Evolutionary conservation across 2,797 vertebrate species (phyloP).

Genomic region (Pantherophis vulpinus): DNA sequence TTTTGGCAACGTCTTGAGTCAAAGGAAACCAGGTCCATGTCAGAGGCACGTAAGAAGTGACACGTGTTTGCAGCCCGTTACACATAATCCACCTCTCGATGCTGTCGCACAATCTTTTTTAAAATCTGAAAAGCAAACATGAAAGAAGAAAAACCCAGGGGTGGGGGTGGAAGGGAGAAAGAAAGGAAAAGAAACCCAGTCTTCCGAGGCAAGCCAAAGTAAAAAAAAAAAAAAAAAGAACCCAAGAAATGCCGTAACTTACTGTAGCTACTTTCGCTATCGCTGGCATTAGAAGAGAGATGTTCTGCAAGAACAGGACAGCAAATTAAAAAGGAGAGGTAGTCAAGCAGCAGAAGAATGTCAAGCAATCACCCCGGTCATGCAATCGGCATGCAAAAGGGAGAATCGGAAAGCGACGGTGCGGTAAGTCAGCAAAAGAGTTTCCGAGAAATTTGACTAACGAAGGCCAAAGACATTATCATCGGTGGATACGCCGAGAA

Average conservation of each 20-base stretch:
- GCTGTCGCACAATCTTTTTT: constrained; percentile 15
- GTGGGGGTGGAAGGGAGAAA: constrained; percentile 27
- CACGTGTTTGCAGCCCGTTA: constrained; percentile 41
- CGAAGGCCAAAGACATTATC: constrained; percentile 72
- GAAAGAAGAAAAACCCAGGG: constrained; percentile 44
- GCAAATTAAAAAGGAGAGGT: constrained; percentile 76
- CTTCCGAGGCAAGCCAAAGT: constrained; percentile 68
- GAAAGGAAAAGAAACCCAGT: constrained; percentile 62
- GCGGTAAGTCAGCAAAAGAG: constrained; percentile 40
- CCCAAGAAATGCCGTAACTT: constrained; percentile 76
- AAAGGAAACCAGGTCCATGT: constrained; percentile 22
- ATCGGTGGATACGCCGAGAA: constrained; percentile 37
- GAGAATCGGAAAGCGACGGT: constrained; percentile 46
- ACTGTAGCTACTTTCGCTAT: constrained; percentile 83
- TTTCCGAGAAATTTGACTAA: constrained; percentile 25
- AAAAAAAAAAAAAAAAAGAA: constrained; percentile 66
- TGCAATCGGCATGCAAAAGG: constrained; percentile 66
- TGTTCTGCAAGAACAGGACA: constrained; percentile 83
- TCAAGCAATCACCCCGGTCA: constrained; percentile 63
- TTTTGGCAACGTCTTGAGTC: neutral
- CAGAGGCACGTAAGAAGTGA: constrained; percentile 21
- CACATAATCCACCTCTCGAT: constrained; percentile 72
- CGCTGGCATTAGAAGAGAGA: constrained; percentile 82
- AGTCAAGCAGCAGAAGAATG: constrained; percentile 67
- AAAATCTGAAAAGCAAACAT: constrained; percentile 39